Evolutionary conservation across 2,888 invertebrate species (phyloP).

Genomic region (Steromphala cineraria): DNA sequence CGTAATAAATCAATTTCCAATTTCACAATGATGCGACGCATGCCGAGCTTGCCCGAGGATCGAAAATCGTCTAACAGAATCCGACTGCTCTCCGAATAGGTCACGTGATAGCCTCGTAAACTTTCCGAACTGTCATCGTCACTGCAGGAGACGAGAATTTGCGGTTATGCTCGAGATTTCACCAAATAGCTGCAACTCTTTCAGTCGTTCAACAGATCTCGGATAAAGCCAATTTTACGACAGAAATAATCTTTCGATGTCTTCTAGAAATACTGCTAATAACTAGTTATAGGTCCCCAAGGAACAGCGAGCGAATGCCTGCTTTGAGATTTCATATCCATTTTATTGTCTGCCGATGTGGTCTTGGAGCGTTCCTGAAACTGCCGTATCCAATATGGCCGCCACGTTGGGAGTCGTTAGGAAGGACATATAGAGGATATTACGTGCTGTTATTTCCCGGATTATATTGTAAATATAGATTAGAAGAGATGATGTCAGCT

Average conservation of each 20-base stretch:
- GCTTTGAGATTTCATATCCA: not conserved
- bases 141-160: not conserved
- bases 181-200: not conserved
- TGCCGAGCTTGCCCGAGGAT: not conserved
- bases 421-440: not conserved
- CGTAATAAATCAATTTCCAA: not conserved
- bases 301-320: not conserved
- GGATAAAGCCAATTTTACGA: too few relatives aligned
- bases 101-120: constrained; percentile 1
- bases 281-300: not conserved
- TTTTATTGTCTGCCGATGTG: not conserved
- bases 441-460: not conserved
- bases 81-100: not conserved
- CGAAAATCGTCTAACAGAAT: not conserved
- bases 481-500: constrained; percentile 5
- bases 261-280: constrained; percentile 10
- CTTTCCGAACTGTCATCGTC: not conserved
- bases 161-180: constrained; percentile 2
- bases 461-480: constrained; percentile 10
- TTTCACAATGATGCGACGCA: not conserved
- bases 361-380: not conserved
- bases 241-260: not conserved
- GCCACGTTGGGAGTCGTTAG: not conserved
- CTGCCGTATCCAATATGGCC: not conserved
- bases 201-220: not conserved